phyloP scores from a whole-genome alignment of 2,113 vertebrate species.

The Ranitomeya variabilis region DNA sequence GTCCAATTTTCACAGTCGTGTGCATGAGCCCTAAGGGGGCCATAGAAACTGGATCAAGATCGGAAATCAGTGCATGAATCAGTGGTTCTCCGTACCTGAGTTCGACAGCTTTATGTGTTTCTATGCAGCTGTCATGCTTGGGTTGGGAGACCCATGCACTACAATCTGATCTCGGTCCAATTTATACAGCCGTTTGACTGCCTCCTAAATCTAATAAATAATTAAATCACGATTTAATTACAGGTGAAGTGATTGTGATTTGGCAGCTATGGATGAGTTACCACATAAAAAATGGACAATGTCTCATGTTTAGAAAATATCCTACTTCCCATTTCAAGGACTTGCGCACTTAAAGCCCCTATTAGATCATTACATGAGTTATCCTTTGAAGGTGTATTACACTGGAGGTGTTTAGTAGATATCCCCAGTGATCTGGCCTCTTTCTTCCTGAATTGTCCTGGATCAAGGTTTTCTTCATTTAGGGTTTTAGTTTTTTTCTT shows the following conservation, averaged over 20 bases:
- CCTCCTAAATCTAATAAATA: no score
- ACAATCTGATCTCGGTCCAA: no score
- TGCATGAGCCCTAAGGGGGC: no score
- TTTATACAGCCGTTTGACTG: no score
- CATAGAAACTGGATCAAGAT: no score
- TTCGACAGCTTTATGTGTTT: no score
- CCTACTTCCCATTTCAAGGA: neutral
- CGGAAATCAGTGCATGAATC: no score
- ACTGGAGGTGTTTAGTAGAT: neutral
- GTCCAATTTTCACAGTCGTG: no score
- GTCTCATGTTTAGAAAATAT: neutral
- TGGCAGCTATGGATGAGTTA: neutral
- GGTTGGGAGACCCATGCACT: no score
- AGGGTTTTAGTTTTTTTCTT: slow-evolving; percentile 4
- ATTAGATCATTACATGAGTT: slow-evolving; percentile 35
- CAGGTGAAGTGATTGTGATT: neutral
- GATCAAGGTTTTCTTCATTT: slow-evolving; percentile 29
- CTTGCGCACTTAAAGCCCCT: slow-evolving; percentile 13
- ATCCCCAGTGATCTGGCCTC: slow-evolving; percentile 18
- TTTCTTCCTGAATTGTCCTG: slow-evolving; percentile 22
- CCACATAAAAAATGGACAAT: neutral
- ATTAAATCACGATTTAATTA: neutral
- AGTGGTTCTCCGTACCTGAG: no score
- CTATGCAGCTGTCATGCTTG: no score
- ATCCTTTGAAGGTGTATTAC: slow-evolving; percentile 33